These are phyloP conservation scores for Atherinosoma microstoma DNA, from an alignment of 2,797 vertebrate species.

Conservation along the genomic window DNA sequence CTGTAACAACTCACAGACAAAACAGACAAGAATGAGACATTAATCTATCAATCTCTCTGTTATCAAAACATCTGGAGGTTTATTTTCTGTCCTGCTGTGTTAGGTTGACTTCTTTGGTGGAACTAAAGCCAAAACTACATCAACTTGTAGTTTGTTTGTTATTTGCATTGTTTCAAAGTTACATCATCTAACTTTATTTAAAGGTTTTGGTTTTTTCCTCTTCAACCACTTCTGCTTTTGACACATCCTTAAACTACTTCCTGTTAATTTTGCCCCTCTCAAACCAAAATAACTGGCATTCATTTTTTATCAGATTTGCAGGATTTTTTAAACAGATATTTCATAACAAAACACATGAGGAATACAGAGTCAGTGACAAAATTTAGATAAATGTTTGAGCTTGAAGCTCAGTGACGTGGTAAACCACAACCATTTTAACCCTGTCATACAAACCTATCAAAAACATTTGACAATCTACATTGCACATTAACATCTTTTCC, in stretches of 20 bases:
- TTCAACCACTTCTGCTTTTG: not conserved
- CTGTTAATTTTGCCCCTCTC: not conserved
- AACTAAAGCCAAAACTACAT: too few species aligned
- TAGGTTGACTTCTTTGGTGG: too few species aligned
- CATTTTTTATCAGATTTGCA: too few species aligned
- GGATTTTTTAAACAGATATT: not conserved
- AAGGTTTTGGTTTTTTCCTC: not conserved
- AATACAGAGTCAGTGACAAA: fast-evolving
- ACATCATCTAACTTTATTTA: not conserved
- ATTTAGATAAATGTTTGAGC: not conserved
- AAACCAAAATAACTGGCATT: not conserved
- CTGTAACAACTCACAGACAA: too few species aligned
- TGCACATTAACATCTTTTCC: not conserved
- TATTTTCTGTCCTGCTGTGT: too few species aligned
- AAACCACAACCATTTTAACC: constrained; percentile 24
- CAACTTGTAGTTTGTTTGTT: too few species aligned
- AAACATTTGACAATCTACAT: constrained; percentile 9
- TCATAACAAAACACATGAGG: not conserved
- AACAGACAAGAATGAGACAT: too few species aligned
- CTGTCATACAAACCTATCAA: constrained; percentile 15
- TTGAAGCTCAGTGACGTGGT: constrained; percentile 21
- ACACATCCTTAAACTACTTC: not conserved
- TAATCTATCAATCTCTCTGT: too few species aligned
- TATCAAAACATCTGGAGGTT: too few species aligned
- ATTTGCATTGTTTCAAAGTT: too few species aligned